Evolutionary conservation across 2,888 invertebrate species (phyloP), one percentile per base, ranked within the genome.

Genomic region (Eupithecia subfuscata): DNA sequence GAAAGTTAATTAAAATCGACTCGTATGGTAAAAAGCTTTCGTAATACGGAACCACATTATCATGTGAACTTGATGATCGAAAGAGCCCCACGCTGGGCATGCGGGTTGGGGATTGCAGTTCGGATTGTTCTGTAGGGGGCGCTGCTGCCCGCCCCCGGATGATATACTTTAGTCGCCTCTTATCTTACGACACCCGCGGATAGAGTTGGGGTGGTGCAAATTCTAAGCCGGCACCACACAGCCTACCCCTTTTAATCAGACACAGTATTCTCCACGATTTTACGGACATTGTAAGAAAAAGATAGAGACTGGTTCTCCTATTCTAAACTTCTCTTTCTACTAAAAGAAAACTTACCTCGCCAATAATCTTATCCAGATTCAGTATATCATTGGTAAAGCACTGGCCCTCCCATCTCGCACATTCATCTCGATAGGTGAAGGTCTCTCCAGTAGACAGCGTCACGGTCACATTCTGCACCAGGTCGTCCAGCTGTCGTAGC

Each of bases 301-400:
- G 56, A 22, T 22, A 56, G 56, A 22, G 22, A 22, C 56, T 4
- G 56, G 56, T 22, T 22, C 11, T 56, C 22, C 11, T 22, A 52
- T 52, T 7, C 1, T 18, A 52, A 52, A 52, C 18, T 4, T 52
- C 12, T 14, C 43, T n/a, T 52, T 52, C 2, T 56, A 25, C 2
- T 45, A 16, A 16, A n/a, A 3, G n/a, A 8, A 22, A 60, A 60
- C 95, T 95, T 93, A 97, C 97, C 92, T 97, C 97, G 75, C 96
- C 97, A 91, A 99, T 97, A 82, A 98, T 96, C 82, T 97, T 96
- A 88, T 97, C 97, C 86, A 98, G 95, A 88, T 98, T 97, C 60
- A 98, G 95, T 78, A 98, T 98, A 85, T 98, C 97, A 89, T 98
- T 98, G 84, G 95, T 95, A 88, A 97, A 98, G 89, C 98, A 98